Percentiles rank a stretch among this genome's conserved stretches.
phyloP scores from a whole-genome alignment of 1,140 invertebrate species.

The Harlomillsia oculata region DNA sequence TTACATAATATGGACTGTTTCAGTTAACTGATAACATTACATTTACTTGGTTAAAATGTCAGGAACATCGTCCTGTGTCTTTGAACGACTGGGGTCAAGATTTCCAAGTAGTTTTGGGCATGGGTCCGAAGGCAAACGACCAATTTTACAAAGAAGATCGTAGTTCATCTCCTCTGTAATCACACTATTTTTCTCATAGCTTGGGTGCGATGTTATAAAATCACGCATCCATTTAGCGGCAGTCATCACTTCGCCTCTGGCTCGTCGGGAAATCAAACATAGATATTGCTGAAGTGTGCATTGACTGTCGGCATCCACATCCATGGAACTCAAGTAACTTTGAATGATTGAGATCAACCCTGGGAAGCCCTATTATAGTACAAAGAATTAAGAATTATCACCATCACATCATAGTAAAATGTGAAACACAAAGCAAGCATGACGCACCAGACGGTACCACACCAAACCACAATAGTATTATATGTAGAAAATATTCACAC shows the following conservation, averaged over 20 bases:
- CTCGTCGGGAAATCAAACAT: slow-evolving; percentile 80
- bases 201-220: slow-evolving; percentile 77
- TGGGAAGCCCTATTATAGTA: slow-evolving; percentile 64
- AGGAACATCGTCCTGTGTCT: slow-evolving; percentile 38
- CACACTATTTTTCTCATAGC: slow-evolving; percentile 84
- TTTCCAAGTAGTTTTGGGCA: slow-evolving; percentile 66
- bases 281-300: slow-evolving; percentile 94
- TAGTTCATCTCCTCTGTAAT: slow-evolving; percentile 85
- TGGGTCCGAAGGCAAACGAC: slow-evolving; percentile 61
- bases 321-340: slow-evolving; percentile 83
- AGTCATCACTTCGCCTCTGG: slow-evolving; percentile 73
- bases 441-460: neutral
- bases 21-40: too few species aligned
- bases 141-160: slow-evolving; percentile 71
- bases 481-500: neutral
- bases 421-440: neutral
- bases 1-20: too few species aligned
- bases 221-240: slow-evolving; percentile 85
- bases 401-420: too few species aligned
- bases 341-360: slow-evolving; percentile 90
- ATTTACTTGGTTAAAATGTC: slow-evolving; percentile 30
- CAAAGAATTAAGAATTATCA: too few species aligned
- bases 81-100: slow-evolving; percentile 33
- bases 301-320: slow-evolving; percentile 83
- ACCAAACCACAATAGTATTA: neutral